phyloP scores from a whole-genome alignment of 2,888 invertebrate genomes.

The Hypercompe scribonia region DNA sequence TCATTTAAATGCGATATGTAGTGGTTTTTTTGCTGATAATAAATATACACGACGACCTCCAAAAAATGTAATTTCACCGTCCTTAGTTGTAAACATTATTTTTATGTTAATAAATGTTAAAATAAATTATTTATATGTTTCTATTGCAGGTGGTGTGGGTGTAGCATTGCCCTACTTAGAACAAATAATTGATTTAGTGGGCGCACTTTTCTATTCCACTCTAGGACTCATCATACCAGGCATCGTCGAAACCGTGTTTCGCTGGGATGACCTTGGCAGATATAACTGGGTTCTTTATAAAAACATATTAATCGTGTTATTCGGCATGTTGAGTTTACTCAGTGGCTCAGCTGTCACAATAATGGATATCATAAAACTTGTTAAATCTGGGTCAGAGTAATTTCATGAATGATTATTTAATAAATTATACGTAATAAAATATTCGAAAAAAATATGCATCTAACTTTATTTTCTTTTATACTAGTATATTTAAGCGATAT shows the following conservation, averaged over 20 bases:
- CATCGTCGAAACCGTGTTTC: constrained; percentile 89
- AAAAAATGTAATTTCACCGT: not conserved
- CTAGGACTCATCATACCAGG: constrained; percentile 93
- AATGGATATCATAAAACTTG: constrained; percentile 67
- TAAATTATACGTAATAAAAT: not conserved
- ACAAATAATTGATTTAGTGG: constrained; percentile 81
- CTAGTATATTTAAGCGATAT: not conserved
- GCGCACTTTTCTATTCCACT: constrained; percentile 88
- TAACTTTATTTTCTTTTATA: not conserved
- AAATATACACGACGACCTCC: not conserved
- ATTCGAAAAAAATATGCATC: not conserved
- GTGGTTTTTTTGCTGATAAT: not conserved
- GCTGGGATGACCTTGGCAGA: constrained; percentile 89
- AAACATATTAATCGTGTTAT: constrained; percentile 87
- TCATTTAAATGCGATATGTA: not conserved
- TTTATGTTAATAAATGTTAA: no score
- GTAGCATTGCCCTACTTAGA: constrained; percentile 88
- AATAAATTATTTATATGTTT: not conserved
- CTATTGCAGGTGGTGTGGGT: constrained; percentile 87
- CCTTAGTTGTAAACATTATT: not conserved
- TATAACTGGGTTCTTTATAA: constrained; percentile 90
- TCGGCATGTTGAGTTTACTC: constrained; percentile 88
- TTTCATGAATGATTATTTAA: not conserved
- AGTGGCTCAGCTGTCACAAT: constrained; percentile 86
- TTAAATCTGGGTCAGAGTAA: constrained; percentile 78